Base-by-base conservation (phyloP, 1,140 invertebrate genomes). In the Rhizoglyphus robini region DNA sequence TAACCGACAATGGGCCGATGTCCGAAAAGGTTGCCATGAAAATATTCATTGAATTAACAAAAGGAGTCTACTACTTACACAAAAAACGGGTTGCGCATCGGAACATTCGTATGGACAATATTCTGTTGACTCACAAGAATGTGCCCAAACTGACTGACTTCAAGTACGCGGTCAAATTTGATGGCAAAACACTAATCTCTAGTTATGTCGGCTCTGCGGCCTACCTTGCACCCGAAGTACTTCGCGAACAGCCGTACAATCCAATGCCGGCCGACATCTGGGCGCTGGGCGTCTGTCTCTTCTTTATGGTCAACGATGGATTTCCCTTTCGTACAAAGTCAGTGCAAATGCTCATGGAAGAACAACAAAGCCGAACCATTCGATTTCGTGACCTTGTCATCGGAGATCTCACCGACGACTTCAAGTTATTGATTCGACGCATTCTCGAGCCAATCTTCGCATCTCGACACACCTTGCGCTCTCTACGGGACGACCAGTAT, bases 41-140 rank as follows among this genome's bases (percentile, higher is more conserved):
- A 4, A 36, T 69, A 46, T 67, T 68, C 23, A 23, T 3, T n/a
- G 57, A 69, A 58, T 60, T 67, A n/a, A 29, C 49, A 8, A 38
- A 31, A 13, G 65, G 41, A 4, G 57, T 69, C 18, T 31, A 64
- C 18, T 32, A 67, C 60, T 27, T 85, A 2, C 84, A 85, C 70
- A 73, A 76, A 13, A 75, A 76, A 11, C 78, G 78, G 63, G 80
- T 86, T 30, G 84, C 85, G 68, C 84, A 85, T 72, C 73, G 84
- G 23, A 84, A 85, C 76, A 73, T 85, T 18, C 86, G 85, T 71
- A 75, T 86, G 0, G 83, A 83, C 25, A 86, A 85, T 71, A 75
- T 85, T 4, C 84, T 85, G 69, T 73, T 85, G 13, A 49, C 62
- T 41, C 25, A 59, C 31, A 25, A 68, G 25, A 54, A 49, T 8